Evolutionary conservation across 1,140 invertebrate species (phyloP).

Genomic region (Eurosta solidaginis): DNA sequence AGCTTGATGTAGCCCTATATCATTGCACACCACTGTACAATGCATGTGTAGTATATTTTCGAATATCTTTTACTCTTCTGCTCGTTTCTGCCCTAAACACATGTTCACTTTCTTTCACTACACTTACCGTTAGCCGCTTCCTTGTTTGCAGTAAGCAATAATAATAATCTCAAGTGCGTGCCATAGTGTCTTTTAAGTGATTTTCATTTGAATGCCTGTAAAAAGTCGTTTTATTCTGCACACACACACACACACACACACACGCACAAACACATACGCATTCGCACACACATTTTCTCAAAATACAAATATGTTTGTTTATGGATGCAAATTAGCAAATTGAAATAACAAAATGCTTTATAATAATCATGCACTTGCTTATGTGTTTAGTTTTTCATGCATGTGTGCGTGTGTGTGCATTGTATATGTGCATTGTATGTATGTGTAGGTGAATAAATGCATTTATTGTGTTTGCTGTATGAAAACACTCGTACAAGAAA

Average conservation of each 20-base stretch:
- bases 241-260: neutral
- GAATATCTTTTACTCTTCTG: neutral
- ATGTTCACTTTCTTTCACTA: neutral
- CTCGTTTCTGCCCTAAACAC: neutral
- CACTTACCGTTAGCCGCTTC: conserved; percentile 8
- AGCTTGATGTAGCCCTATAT: too few relatives aligned
- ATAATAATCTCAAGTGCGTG: conserved; percentile 21
- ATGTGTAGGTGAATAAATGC: neutral
- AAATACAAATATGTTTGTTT: too few relatives aligned
- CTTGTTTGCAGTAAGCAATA: too few relatives aligned
- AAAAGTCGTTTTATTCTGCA: neutral
- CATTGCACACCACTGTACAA: too few relatives aligned
- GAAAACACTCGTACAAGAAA: too few relatives aligned
- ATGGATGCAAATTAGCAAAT: conserved; percentile 24
- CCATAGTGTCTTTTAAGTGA: conserved; percentile 20
- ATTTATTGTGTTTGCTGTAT: too few relatives aligned
- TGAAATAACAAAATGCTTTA: conserved; percentile 11
- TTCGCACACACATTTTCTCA: neutral
- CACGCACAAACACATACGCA: neutral
- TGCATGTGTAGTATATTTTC: neutral
- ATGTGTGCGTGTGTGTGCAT: neutral
- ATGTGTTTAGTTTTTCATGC: neutral
- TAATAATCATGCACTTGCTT: neutral
- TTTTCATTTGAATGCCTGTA: conserved; percentile 21
- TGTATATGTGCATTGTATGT: neutral